Base-by-base conservation (phyloP, 2,888 invertebrate species). In the Stomorhina lunata region DNA sequence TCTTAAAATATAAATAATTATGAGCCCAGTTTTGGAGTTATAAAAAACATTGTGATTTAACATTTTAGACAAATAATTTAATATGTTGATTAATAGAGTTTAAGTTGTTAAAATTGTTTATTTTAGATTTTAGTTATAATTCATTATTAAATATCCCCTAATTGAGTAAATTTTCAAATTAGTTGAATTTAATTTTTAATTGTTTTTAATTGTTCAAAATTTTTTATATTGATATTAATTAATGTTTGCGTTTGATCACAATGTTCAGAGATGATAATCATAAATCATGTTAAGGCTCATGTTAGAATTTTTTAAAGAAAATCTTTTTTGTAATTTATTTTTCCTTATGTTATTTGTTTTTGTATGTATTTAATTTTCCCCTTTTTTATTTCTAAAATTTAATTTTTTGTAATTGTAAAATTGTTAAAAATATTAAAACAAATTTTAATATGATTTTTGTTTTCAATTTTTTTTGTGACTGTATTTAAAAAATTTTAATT, bases 81-180 rank as follows among this genome's bases (percentile, higher is more conserved):
- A 77, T 53, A 32, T 61, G 61, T 77, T 69, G 43, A 15, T 61
- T 61, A 37, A 40, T 77, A 77, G 68, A 43, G 17, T 43, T 69
- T 77, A 69, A 77, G 77, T 77, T 77, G 77, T 69, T 77, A 50
- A 50, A 59, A 59, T 27, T 69, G 50, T 77, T 69, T 61, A 61
- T 77, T n/a, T 69, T 53, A 69, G 37, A 25, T 53, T 77, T 69
- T 61, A 69, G 61, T 68, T 76, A 12, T 59, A 65, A 43, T 15
- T 3, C 43, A 43, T n/a, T n/a, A n/a, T n/a, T n/a, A n/a, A n/a
- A n/a, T n/a, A n/a, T n/a, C n/a, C n/a, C n/a, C 6, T 43, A n/a
- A 43, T 43, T n/a, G 43, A 43, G 43, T 43, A 15, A 15, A 17
- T n/a, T n/a, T n/a, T 40, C 1, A 22, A n/a, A 55, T 43, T 32